Evolutionary conservation across 1,140 invertebrate species (phyloP).

Genomic region (Lasaia peninsularis): DNA sequence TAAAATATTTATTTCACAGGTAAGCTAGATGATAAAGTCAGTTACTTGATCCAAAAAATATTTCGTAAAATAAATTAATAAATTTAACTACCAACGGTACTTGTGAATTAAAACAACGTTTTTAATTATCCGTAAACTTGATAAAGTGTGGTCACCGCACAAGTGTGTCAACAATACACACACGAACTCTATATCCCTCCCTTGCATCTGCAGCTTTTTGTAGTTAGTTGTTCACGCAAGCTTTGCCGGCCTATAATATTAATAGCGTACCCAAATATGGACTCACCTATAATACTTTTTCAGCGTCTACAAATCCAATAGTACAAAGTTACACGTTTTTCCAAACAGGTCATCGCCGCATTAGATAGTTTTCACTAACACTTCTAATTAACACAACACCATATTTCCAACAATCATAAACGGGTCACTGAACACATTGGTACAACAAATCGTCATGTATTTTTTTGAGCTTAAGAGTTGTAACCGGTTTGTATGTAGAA

Average conservation of each 20-base stretch:
- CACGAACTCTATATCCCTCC: constrained; percentile 57
- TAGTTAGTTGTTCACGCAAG: constrained; percentile 35
- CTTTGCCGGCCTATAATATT: constrained; percentile 36
- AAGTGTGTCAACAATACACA: constrained; percentile 59
- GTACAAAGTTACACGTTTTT: constrained; percentile 30
- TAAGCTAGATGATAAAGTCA: no score
- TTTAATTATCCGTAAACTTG: constrained; percentile 18
- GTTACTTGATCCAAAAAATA: no score
- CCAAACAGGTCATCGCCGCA: constrained; percentile 46
- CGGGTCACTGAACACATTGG: constrained; percentile 49
- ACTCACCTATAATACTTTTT: constrained; percentile 42
- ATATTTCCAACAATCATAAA: constrained; percentile 37
- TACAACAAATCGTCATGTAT: constrained; percentile 47
- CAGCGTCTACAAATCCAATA: constrained; percentile 45
- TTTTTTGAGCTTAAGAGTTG: constrained; percentile 41
- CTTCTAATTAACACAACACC: constrained; percentile 33
- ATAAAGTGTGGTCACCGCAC: constrained; percentile 30
- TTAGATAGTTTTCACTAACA: constrained; percentile 43
- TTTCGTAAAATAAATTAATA: no score
- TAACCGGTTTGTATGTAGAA: constrained; percentile 54
- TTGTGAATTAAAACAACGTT: not conserved
- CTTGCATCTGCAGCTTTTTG: constrained; percentile 59
- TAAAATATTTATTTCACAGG: no score
- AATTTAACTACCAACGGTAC: no score
- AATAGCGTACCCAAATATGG: constrained; percentile 24